These are phyloP conservation scores for Drosophila parvula DNA, from an alignment of 1,140 invertebrate genomes.

Conservation along the genomic window DNA sequence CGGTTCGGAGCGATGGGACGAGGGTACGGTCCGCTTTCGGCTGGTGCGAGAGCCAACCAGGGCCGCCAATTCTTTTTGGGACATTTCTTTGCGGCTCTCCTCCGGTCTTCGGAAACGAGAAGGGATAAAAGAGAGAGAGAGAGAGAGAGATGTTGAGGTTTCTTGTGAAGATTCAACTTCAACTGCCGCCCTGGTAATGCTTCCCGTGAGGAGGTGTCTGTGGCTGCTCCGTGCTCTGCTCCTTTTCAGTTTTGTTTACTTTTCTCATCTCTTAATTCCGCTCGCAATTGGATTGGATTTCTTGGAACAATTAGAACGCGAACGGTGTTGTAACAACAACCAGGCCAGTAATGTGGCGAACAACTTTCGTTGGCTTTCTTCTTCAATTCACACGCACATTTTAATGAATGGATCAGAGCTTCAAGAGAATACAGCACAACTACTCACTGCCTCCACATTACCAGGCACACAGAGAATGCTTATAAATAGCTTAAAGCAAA, in stretches of 20 bases:
- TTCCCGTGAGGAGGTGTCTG: conserved; percentile 36
- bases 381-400: conserved; percentile 48
- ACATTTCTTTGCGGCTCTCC: conserved; percentile 20
- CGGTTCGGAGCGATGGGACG: conserved; percentile 48
- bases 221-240: conserved; percentile 40
- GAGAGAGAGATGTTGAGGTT: conserved; percentile 25
- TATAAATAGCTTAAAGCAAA: conserved; percentile 13
- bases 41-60: conserved; percentile 21
- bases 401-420: conserved; percentile 35
- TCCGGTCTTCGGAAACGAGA: conserved; percentile 25
- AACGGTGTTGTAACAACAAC: conserved; percentile 12
- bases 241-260: background rate
- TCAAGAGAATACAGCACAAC: conserved; percentile 63
- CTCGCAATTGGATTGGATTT: background rate
- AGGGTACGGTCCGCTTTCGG: conserved; percentile 24
- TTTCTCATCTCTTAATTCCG: background rate
- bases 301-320: conserved; percentile 18
- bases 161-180: conserved; percentile 10
- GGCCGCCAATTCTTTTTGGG: conserved; percentile 42
- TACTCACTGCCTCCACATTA: conserved; percentile 67
- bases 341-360: conserved; percentile 49
- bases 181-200: conserved; percentile 30
- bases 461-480: conserved; percentile 34
- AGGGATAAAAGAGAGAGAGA: conserved; percentile 26
- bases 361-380: conserved; percentile 59